phyloP scores from a whole-genome alignment of 1,140 invertebrate genomes.

The Cydia strobilella region DNA sequence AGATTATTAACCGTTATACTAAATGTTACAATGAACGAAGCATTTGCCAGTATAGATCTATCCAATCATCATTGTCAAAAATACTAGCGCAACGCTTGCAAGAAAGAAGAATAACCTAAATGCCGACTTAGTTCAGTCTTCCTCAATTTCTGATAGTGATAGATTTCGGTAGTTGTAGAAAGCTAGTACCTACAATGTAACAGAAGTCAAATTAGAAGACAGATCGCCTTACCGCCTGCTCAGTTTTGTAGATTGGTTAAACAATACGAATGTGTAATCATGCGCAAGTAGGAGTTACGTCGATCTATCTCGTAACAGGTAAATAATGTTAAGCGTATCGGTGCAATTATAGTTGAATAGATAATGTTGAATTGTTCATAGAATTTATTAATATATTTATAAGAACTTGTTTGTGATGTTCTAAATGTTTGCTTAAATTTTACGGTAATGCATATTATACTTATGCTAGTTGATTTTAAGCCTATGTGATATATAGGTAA shows the following conservation, averaged over 20 bases:
- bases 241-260: background rate
- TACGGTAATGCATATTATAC: background rate
- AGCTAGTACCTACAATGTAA: background rate
- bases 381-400: slow-evolving; percentile 1
- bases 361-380: slow-evolving; percentile 9
- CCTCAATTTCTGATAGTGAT: background rate
- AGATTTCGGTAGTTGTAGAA: background rate
- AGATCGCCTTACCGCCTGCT: background rate
- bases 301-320: slow-evolving; percentile 1
- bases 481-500: slow-evolving; percentile 1
- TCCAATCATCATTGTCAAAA: background rate
- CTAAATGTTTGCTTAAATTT: slow-evolving; percentile 1
- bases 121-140: background rate
- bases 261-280: background rate
- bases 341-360: slow-evolving; percentile 21
- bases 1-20: background rate
- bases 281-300: background rate
- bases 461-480: background rate
- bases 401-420: slow-evolving; percentile 6
- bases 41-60: background rate
- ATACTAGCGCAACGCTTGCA: background rate
- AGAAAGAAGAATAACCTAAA: background rate
- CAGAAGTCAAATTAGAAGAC: background rate
- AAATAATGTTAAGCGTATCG: slow-evolving; percentile 23
- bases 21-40: background rate